Base-by-base conservation (phyloP, 2,888 invertebrate genomes). In the Anthophora plumipes region DNA sequence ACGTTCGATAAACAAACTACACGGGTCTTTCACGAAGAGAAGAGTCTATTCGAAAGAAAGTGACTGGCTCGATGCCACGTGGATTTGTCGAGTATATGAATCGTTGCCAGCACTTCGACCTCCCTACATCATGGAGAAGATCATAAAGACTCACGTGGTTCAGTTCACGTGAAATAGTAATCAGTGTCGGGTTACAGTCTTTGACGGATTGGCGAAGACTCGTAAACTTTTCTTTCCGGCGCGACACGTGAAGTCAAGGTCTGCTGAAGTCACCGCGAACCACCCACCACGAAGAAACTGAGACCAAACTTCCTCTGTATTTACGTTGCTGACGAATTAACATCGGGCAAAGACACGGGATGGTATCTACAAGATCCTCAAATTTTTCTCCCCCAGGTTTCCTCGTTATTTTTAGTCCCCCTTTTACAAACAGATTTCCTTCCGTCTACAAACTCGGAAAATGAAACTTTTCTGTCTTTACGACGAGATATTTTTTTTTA, bases 151-250 rank as follows among this genome's bases (percentile, higher is more conserved):
- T 12, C 46, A n/a, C 37, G 68, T 67, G 59, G 68, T 77, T 77
- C 61, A 61, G 80, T 83, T 87, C 82, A n/a, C n/a, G 85, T 86
- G 82, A 89, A 89, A 88, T 84, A 88, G 90, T 90, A 90, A 91
- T 91, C 88, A 89, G 90, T 87, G 87, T 91, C 88, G 82, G 71
- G 86, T 90, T 90, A 84, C 89, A 73, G 79, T 83, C 89, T 91
- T 90, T 90, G 90, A 90, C 85, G 86, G 86, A 85, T 84, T 78
- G 77, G 85, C 86, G 81, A 85, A 80, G 86, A 84, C 85, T 88
- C 90, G 87, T 89, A 91, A 90, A 90, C 77, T 67, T 79, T 77
- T 71, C 70, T 69, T 75, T 77, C 81, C 84, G 77, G 83, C 82
- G 85, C 86, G 89, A 88, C 89, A 89, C 84, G 85, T 85, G 83